phyloP scores from a whole-genome alignment of 2,888 invertebrate genomes.

The Artemia sinica region DNA sequence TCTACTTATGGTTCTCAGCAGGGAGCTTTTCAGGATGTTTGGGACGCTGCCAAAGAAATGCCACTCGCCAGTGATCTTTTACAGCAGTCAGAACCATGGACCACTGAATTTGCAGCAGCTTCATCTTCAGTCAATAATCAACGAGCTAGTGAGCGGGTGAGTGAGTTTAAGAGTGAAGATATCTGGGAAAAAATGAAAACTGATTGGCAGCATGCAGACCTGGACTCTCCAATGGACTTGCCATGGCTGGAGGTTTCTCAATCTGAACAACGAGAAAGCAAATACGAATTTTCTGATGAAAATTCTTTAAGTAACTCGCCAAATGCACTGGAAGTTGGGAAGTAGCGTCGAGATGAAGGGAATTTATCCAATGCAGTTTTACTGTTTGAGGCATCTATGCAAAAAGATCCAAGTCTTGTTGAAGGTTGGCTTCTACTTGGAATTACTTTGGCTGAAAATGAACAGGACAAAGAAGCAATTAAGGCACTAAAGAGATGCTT shows the following conservation, averaged over 20 bases:
- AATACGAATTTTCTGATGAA: constrained; percentile 59
- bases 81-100: not conserved
- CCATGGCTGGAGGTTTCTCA: not conserved
- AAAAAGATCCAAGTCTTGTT: constrained; percentile 54
- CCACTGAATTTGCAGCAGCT: not conserved
- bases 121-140: not conserved
- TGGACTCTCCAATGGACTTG: constrained; percentile 5
- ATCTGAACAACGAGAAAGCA: not conserved
- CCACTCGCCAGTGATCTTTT: constrained; percentile 6
- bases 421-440: constrained; percentile 71
- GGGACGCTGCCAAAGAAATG: not conserved
- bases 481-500: constrained; percentile 72
- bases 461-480: constrained; percentile 84
- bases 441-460: constrained; percentile 90
- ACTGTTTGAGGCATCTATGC: constrained; percentile 87
- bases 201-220: not conserved
- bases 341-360: constrained; percentile 59
- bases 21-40: not conserved
- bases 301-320: constrained; percentile 63
- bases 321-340: constrained; percentile 68
- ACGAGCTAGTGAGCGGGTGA: not conserved
- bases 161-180: not conserved
- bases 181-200: not conserved
- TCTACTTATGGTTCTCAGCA: not conserved
- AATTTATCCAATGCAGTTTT: constrained; percentile 89